Evolutionary conservation across 2,797 vertebrate genomes (phyloP).

Genomic region (Tolypeutes matacus): DNA sequence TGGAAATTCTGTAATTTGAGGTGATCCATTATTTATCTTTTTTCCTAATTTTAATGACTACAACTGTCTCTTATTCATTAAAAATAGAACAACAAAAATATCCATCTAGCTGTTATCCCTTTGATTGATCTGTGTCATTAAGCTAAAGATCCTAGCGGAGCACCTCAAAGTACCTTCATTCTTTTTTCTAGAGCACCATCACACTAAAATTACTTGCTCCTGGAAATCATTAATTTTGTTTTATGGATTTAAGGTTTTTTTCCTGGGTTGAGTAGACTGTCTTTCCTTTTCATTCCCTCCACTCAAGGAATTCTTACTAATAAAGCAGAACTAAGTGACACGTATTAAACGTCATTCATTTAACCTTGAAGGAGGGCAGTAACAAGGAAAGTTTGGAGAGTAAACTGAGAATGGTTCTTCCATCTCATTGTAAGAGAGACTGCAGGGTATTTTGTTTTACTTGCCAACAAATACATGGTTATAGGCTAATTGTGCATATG

Average conservation of each 20-base stretch:
- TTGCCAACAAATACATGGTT: neutral
- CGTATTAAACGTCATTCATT: constrained; percentile 48
- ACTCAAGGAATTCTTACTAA: constrained; percentile 55
- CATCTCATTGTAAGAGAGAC: neutral
- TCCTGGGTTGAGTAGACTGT: constrained; percentile 53
- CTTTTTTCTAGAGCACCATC: constrained; percentile 62
- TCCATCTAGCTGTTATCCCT: constrained; percentile 60
- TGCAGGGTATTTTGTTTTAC: neutral
- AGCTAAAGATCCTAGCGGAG: constrained; percentile 50
- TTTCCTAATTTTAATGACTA: constrained; percentile 80
- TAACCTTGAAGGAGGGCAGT: neutral
- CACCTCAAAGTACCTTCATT: constrained; percentile 75
- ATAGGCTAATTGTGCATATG: neutral
- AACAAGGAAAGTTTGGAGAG: constrained; percentile 9
- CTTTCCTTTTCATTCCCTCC: constrained; percentile 53
- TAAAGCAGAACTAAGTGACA: constrained; percentile 41
- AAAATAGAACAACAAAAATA: constrained; percentile 82
- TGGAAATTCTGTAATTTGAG: constrained; percentile 77
- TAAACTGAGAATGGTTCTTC: neutral
- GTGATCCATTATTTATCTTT: constrained; percentile 83
- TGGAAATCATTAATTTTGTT: constrained; percentile 72
- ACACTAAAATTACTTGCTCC: constrained; percentile 66
- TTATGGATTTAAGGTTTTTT: constrained; percentile 61
- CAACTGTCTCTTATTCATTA: constrained; percentile 73
- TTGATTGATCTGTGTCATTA: constrained; percentile 67